phyloP scores from a whole-genome alignment of 2,797 vertebrate species.

The Morus bassanus region DNA sequence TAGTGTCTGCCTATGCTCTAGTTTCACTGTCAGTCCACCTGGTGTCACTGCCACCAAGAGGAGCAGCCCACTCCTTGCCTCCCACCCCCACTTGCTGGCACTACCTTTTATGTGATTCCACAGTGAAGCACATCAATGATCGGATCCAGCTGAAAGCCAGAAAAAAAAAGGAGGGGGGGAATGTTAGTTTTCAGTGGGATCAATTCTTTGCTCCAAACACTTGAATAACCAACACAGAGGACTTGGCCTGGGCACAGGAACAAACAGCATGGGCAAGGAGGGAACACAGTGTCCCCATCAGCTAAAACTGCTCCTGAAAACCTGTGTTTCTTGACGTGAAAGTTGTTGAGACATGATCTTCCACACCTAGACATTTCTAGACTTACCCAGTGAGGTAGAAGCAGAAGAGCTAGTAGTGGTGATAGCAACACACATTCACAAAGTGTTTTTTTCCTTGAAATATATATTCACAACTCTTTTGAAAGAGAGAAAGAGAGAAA shows the following conservation, averaged over 20 bases:
- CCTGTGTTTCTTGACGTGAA: not conserved
- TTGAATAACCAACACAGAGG: not conserved
- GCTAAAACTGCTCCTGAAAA: not conserved
- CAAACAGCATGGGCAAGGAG: not conserved
- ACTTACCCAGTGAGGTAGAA: not conserved
- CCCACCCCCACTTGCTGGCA: not conserved
- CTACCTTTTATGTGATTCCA: not conserved
- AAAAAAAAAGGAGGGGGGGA: fast-evolving
- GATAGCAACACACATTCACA: not conserved
- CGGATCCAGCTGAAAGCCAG: not conserved
- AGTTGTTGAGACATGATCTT: not conserved
- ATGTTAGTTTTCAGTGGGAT: not conserved
- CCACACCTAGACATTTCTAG: not conserved
- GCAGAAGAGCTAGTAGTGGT: not conserved
- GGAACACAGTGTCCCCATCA: not conserved
- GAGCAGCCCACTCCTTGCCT: not conserved
- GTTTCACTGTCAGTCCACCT: not conserved
- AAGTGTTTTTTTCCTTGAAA: not conserved
- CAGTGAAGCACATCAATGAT: not conserved
- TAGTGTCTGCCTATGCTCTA: not conserved
- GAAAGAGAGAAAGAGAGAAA: not conserved
- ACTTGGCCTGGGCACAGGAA: conserved; percentile 10
- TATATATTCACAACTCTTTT: not conserved
- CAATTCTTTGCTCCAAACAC: not conserved
- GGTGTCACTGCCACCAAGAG: not conserved